phyloP scores from a whole-genome alignment of 2,888 invertebrate genomes.

The Sarcophaga subvicina region DNA sequence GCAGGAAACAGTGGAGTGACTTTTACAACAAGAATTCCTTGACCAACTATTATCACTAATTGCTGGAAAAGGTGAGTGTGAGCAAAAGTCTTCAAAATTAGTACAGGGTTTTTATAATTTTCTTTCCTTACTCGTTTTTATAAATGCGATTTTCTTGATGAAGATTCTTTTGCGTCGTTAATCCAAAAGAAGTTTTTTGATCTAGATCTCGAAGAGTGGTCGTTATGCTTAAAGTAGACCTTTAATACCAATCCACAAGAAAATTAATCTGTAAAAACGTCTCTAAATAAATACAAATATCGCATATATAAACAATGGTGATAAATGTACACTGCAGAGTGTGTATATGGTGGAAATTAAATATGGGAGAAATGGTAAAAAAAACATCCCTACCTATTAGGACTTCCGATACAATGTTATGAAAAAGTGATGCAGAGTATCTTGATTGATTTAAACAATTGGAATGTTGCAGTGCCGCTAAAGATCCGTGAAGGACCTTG shows the following conservation, averaged over 20 bases:
- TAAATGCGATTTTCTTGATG: too few relatives aligned
- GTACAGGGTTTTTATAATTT: too few relatives aligned
- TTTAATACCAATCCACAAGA: conserved; percentile 11
- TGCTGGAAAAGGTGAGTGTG: neutral
- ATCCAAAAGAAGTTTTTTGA: neutral
- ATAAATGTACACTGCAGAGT: neutral
- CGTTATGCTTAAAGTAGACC: conserved; percentile 5
- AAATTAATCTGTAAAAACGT: neutral
- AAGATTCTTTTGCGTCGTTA: too few relatives aligned
- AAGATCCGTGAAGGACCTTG: neutral
- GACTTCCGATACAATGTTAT: conserved; percentile 19
- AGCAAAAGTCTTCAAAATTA: neutral
- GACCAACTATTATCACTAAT: too few relatives aligned
- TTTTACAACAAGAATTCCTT: too few relatives aligned
- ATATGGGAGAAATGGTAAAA: too few relatives aligned
- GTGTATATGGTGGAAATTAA: neutral
- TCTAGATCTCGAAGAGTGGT: neutral
- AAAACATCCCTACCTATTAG: too few relatives aligned
- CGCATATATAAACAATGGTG: neutral
- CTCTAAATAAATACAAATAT: conserved; percentile 1
- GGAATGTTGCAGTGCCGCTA: conserved; percentile 48
- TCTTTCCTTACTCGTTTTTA: too few relatives aligned
- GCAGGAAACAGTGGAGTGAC: neutral
- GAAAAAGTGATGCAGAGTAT: conserved; percentile 59
- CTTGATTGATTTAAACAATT: conserved; percentile 30